These are phyloP conservation scores for Saguinus midas DNA, from an alignment of 2,113 vertebrate genomes.

Conservation along the genomic window DNA sequence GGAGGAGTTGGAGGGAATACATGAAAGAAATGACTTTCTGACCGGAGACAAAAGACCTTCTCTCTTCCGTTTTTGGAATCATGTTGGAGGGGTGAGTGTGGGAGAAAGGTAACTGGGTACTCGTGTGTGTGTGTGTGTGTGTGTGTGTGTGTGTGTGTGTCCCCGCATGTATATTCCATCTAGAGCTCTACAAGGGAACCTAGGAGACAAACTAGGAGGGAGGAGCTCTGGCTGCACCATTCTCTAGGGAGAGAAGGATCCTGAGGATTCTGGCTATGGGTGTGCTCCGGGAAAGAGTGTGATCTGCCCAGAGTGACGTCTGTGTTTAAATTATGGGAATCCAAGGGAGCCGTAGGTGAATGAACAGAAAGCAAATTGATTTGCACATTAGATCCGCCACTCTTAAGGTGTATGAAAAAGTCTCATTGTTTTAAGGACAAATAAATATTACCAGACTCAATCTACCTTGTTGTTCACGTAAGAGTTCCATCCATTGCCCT, in stretches of 20 bases:
- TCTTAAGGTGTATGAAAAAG: neutral
- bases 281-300: neutral
- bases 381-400: accelerated
- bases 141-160: neutral
- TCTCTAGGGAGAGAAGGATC: neutral
- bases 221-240: accelerated
- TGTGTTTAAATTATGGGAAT: neutral
- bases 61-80: neutral
- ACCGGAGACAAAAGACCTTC: neutral
- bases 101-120: neutral
- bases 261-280: neutral
- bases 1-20: neutral
- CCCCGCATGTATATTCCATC: no score
- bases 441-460: neutral
- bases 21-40: neutral
- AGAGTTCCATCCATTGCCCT: neutral
- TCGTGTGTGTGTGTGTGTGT: neutral
- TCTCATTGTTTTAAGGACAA: neutral
- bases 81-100: slow-evolving; percentile 25
- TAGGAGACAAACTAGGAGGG: neutral
- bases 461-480: neutral
- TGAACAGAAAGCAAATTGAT: neutral
- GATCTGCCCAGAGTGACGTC: neutral
- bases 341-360: neutral
- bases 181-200: neutral